Evolutionary conservation across 2,113 vertebrate genomes (phyloP).

Genomic region (Mirza zaza): DNA sequence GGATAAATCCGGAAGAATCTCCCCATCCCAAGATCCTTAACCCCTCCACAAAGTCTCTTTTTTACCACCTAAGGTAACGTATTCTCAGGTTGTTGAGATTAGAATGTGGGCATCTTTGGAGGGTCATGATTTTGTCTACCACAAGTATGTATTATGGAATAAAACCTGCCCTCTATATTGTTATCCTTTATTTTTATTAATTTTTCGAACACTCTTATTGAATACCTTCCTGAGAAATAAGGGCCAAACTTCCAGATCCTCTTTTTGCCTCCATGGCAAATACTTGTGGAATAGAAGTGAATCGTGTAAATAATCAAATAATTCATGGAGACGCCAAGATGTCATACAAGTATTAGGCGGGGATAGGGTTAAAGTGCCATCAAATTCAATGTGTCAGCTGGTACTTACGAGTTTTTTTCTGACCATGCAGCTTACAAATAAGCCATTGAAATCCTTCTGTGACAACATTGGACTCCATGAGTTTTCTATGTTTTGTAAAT

Average conservation of each 20-base stretch:
- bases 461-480: too few species aligned
- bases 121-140: not conserved
- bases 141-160: not conserved
- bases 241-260: not conserved
- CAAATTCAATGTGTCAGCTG: not conserved
- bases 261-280: not conserved
- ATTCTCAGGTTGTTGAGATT: not conserved
- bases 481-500: not conserved
- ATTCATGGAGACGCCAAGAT: not conserved
- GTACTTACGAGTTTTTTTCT: not conserved
- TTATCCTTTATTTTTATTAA: not conserved
- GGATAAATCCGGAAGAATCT: not conserved
- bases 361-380: not conserved
- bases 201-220: not conserved
- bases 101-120: not conserved
- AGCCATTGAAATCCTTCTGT: not conserved
- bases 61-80: not conserved
- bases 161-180: not conserved
- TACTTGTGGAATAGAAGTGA: not conserved
- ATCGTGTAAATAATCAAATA: not conserved
- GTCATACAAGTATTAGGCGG: not conserved
- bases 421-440: not conserved
- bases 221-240: not conserved
- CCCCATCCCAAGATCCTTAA: not conserved
- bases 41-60: not conserved